phyloP scores from a whole-genome alignment of 2,888 invertebrate genomes.

The Pogonocherus hispidulus region DNA sequence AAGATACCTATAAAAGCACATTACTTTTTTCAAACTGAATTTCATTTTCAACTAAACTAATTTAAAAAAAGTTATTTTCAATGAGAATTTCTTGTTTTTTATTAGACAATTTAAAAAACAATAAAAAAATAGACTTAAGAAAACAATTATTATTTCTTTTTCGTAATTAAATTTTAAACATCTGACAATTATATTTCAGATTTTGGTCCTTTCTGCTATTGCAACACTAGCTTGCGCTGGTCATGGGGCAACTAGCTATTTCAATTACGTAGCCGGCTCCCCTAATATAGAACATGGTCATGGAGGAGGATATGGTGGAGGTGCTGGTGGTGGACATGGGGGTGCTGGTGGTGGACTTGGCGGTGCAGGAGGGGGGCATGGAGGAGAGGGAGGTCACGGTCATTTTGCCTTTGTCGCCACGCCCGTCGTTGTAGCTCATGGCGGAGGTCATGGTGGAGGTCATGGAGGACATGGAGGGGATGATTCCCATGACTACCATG shows the following conservation, averaged over 20 bases:
- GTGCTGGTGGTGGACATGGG: slow-evolving; percentile 24
- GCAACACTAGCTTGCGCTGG: neutral
- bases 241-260: slow-evolving; percentile 5
- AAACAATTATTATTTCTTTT: too few relatives aligned
- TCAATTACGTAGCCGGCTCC: slow-evolving; percentile 1
- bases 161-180: too few relatives aligned
- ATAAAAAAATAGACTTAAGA: too few relatives aligned
- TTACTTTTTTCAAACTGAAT: too few relatives aligned
- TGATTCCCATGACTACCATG: slow-evolving; percentile 37
- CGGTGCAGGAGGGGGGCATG: slow-evolving; percentile 22
- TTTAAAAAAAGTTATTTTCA: too few relatives aligned
- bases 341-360: slow-evolving; percentile 39
- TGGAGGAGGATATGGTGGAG: slow-evolving; percentile 19
- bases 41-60: too few relatives aligned
- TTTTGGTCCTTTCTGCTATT: neutral
- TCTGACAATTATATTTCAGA: too few relatives aligned
- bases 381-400: slow-evolving; percentile 26
- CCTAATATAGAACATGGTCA: slow-evolving; percentile 8
- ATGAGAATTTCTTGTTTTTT: too few relatives aligned
- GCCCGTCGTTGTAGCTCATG: slow-evolving; percentile 19
- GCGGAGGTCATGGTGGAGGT: slow-evolving; percentile 21
- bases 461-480: slow-evolving; percentile 33
- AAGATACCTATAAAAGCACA: too few relatives aligned
- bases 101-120: too few relatives aligned
- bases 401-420: neutral